Evolutionary conservation across 2,113 vertebrate genomes (phyloP).

Genomic region (Dicerorhinus sumatrensis): DNA sequence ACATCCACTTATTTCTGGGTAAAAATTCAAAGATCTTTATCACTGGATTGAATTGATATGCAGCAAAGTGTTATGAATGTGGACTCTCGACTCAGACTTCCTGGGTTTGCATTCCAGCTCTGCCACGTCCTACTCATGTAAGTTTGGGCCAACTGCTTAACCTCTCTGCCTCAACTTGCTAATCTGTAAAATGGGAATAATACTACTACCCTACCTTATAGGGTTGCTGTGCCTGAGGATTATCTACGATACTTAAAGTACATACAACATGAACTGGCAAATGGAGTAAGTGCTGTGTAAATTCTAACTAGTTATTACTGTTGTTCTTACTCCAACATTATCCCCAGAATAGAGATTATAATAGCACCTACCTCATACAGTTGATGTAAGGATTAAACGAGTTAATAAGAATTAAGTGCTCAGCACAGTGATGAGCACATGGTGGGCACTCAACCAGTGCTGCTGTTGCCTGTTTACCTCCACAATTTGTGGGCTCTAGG

Average conservation of each 20-base stretch:
- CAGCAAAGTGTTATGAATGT: neutral
- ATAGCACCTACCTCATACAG: neutral
- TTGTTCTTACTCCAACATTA: neutral
- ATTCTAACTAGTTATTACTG: slow-evolving; percentile 23
- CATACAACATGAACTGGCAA: neutral
- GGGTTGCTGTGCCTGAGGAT: neutral
- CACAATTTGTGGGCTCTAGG: neutral
- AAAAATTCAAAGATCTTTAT: slow-evolving; percentile 52
- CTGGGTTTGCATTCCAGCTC: neutral
- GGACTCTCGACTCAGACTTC: neutral
- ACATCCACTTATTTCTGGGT: neutral
- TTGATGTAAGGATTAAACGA: neutral
- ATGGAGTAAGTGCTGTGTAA: neutral
- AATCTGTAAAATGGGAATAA: neutral
- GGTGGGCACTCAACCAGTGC: neutral
- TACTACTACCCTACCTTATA: neutral
- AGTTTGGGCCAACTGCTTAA: neutral
- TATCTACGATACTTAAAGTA: neutral
- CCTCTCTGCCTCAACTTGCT: neutral
- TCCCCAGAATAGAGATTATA: neutral
- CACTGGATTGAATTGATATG: neutral
- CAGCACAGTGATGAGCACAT: neutral
- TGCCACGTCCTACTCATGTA: neutral
- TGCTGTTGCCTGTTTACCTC: neutral
- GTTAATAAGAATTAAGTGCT: slow-evolving; percentile 36